Conservation (phyloP, 2,888 invertebrate genomes). For the Ryuthela nishihirai region DNA sequence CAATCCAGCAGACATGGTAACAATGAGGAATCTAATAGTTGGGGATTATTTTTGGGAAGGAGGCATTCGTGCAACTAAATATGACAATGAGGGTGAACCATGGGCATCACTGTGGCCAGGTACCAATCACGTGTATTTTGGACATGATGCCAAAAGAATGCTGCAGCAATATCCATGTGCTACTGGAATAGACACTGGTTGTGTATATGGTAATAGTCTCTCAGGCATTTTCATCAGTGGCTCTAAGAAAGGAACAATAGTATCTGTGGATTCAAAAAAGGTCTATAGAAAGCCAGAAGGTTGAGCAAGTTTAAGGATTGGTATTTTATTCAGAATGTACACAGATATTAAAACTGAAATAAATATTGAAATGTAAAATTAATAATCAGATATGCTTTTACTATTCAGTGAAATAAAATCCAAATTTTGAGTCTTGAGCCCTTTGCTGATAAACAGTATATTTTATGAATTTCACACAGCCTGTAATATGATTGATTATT, state of each 20-base stretch:
- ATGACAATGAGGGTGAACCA: conserved; percentile 44
- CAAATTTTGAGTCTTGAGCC: no score
- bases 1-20: conserved; percentile 45
- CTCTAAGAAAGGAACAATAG: conserved; percentile 32
- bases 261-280: conserved; percentile 30
- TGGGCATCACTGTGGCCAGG: conserved; percentile 50
- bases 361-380: no score
- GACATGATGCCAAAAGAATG: conserved; percentile 50
- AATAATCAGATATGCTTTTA: no score
- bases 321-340: no score
- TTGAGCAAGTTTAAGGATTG: no score
- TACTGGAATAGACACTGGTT: conserved; percentile 52
- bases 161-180: conserved; percentile 46
- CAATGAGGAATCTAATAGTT: conserved; percentile 48
- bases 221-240: conserved; percentile 45
- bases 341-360: no score
- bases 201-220: conserved; percentile 48
- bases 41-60: conserved; percentile 39
- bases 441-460: no score
- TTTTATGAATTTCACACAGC: no score
- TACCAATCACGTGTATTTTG: conserved; percentile 51
- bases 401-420: no score
- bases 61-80: conserved; percentile 40
- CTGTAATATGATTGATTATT: no score
- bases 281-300: conserved; percentile 8